phyloP scores from a whole-genome alignment of 2,797 vertebrate species.

The Zenarchopterus dispar region DNA sequence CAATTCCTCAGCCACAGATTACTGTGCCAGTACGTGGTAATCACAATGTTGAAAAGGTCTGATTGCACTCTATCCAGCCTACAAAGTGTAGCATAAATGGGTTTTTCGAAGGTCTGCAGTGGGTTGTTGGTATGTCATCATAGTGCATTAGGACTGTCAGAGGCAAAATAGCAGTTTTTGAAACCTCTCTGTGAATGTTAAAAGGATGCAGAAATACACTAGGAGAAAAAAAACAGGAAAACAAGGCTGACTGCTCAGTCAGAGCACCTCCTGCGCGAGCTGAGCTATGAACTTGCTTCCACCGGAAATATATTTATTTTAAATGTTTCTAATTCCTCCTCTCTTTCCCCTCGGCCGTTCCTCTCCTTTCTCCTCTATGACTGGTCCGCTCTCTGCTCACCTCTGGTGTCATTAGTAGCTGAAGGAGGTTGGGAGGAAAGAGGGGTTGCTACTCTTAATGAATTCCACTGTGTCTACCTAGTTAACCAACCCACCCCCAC shows the following conservation, averaged over 20 bases:
- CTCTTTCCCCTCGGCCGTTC: conserved; percentile 18
- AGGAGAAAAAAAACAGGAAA: conserved; percentile 47
- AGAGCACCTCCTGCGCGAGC: conserved; percentile 20
- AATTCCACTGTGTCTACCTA: conserved; percentile 93
- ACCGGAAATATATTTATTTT: conserved; percentile 33
- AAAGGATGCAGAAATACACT: conserved; percentile 74
- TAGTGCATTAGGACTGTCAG: conserved; percentile 79
- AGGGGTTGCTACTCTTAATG: conserved; percentile 88
- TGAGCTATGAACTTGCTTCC: conserved; percentile 27
- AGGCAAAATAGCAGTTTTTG: conserved; percentile 66
- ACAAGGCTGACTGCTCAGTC: conserved; percentile 45
- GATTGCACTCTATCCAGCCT: conserved; percentile 76
- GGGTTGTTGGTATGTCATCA: conserved; percentile 74
- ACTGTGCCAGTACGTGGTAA: conserved; percentile 72
- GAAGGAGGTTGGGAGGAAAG: conserved; percentile 82
- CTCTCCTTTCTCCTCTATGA: conserved; percentile 22
- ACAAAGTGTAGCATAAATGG: conserved; percentile 76
- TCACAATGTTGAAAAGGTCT: conserved; percentile 77
- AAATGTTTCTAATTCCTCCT: conserved; percentile 47
- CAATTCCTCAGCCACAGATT: conserved; percentile 77
- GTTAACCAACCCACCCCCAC: conserved; percentile 81
- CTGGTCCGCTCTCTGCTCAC: conserved; percentile 81
- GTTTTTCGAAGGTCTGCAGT: conserved; percentile 69
- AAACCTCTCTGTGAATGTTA: conserved; percentile 73
- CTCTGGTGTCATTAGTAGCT: conserved; percentile 94